Evolutionary conservation across 2,888 invertebrate genomes (phyloP).

Genomic region (Agrotis clavis): DNA sequence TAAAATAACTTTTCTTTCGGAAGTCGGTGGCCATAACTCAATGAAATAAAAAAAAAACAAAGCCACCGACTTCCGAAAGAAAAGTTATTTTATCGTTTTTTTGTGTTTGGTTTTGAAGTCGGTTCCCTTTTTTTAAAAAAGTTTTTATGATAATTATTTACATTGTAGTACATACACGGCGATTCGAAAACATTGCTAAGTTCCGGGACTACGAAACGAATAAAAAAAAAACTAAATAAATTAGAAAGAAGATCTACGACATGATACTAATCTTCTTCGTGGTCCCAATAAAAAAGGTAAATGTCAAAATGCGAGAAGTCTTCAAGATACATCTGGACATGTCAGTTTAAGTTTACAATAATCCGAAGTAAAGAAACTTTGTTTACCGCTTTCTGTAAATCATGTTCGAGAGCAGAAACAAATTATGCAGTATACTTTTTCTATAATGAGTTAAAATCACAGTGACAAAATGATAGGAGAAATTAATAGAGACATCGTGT

Average conservation of each 20-base stretch:
- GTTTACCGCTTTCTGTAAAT: constrained; percentile 49
- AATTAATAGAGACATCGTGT: constrained; percentile 76
- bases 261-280: constrained; percentile 17
- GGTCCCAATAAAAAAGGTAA: background rate
- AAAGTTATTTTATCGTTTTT: too few relatives aligned
- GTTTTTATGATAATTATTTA: too few relatives aligned
- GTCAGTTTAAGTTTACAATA: constrained; percentile 46
- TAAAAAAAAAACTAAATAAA: background rate
- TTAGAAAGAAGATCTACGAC: constrained; percentile 18
- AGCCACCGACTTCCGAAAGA: too few relatives aligned
- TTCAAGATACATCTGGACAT: constrained; percentile 16
- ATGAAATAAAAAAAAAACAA: too few relatives aligned
- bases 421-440: constrained; percentile 31
- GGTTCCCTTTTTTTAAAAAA: too few relatives aligned
- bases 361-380: constrained; percentile 16
- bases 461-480: constrained; percentile 77
- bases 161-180: too few relatives aligned
- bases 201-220: too few relatives aligned
- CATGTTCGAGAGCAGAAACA: constrained; percentile 65
- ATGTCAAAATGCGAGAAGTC: constrained; percentile 20
- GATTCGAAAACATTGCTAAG: too few relatives aligned
- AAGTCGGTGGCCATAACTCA: too few relatives aligned
- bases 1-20: too few relatives aligned
- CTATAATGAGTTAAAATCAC: constrained; percentile 70
- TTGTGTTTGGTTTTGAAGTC: too few relatives aligned